Conservation (phyloP, 1,140 invertebrate species). For the Micrasema minimum region DNA sequence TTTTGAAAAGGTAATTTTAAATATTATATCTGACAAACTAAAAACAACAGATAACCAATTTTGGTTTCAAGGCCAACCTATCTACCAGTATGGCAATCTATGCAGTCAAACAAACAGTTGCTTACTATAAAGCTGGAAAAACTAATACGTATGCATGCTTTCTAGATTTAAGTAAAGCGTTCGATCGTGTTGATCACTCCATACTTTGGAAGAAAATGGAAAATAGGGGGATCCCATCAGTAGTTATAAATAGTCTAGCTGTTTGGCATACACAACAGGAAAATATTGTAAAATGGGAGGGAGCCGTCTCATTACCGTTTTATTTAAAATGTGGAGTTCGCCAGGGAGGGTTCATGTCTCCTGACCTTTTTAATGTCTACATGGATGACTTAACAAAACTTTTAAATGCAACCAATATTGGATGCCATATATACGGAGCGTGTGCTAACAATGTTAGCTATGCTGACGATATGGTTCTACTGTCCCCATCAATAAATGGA, state of each 20-base stretch:
- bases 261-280: neutral
- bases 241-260: neutral
- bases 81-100: neutral
- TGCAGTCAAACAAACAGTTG: slow-evolving; percentile 1
- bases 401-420: neutral
- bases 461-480: neutral
- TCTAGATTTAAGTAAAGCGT: neutral
- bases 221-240: neutral
- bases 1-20: too few relatives aligned
- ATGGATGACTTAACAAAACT: neutral
- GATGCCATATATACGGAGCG: neutral
- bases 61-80: neutral
- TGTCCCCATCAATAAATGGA: neutral
- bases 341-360: neutral
- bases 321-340: slow-evolving; percentile 2
- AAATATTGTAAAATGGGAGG: neutral
- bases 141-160: too few relatives aligned
- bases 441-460: neutral
- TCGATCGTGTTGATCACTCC: neutral
- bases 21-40: neutral
- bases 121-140: neutral
- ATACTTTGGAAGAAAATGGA: neutral
- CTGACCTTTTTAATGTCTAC: neutral
- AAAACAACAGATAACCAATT: neutral
- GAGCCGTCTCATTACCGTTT: neutral